Conservation (phyloP, 2,797 vertebrate species). For the Avahi laniger region DNA sequence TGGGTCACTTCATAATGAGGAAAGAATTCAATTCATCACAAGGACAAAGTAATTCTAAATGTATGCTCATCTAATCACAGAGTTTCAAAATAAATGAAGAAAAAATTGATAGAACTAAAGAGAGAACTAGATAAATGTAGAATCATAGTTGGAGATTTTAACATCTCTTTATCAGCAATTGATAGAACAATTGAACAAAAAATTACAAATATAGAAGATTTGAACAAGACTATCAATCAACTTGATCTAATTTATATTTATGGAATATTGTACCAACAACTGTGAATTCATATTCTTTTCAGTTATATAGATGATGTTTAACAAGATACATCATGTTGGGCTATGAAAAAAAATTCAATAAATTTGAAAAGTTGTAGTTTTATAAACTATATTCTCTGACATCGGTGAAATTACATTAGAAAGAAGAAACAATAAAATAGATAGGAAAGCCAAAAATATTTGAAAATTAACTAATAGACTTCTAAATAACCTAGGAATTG, state of each 20-base stretch:
- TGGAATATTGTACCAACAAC: not conserved
- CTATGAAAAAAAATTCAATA: not conserved
- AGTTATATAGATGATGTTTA: not conserved
- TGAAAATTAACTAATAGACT: not conserved
- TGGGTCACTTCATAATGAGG: not conserved
- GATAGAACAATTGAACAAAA: not conserved
- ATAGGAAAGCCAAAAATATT: not conserved
- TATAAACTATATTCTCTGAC: not conserved
- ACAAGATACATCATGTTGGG: not conserved
- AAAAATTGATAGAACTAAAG: not conserved
- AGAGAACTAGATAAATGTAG: not conserved
- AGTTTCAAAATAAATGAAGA: not conserved
- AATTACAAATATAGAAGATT: not conserved
- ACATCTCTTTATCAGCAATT: not conserved
- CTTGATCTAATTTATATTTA: not conserved
- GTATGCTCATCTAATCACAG: not conserved
- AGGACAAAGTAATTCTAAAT: not conserved
- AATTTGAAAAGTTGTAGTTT: not conserved
- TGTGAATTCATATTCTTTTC: not conserved
- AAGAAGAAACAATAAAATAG: not conserved
- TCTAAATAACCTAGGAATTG: not conserved
- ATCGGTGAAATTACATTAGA: not conserved
- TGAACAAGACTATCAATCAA: not conserved
- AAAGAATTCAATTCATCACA: not conserved
- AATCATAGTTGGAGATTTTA: not conserved